These are phyloP conservation scores for Sandelia bainsii DNA, from an alignment of 2,797 vertebrate genomes.

Conservation along the genomic window DNA sequence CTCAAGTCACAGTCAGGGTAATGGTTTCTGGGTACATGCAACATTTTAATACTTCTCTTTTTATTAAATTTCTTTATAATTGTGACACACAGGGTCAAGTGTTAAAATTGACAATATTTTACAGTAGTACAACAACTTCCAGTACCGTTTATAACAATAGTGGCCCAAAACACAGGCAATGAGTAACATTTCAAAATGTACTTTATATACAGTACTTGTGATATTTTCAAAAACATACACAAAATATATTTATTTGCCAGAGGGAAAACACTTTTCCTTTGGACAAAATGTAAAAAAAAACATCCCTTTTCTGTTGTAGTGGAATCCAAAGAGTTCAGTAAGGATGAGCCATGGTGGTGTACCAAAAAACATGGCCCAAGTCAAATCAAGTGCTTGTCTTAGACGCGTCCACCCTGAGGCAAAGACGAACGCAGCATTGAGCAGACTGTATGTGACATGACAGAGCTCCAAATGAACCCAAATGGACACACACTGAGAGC, in stretches of 20 bases:
- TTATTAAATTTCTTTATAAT: not conserved
- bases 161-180: not conserved
- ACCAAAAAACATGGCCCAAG: conserved; percentile 68
- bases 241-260: not conserved
- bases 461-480: conserved; percentile 61
- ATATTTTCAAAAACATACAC: not conserved
- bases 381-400: conserved; percentile 70
- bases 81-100: not conserved
- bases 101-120: not conserved
- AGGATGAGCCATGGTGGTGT: conserved; percentile 31
- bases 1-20: conserved; percentile 9
- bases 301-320: conserved; percentile 2
- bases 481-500: conserved; percentile 61
- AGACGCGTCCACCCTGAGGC: conserved; percentile 59
- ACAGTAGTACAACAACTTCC: no score
- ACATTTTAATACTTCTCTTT: not conserved
- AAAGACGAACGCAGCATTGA: conserved; percentile 63
- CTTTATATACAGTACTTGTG: no score
- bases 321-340: conserved; percentile 39
- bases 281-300: conserved; percentile 10
- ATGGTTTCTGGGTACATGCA: conserved; percentile 6
- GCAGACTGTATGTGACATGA: conserved; percentile 79
- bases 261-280: not conserved
- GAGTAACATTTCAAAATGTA: not conserved
- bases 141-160: no score